These are phyloP conservation scores for Crematogaster levior DNA, from an alignment of 2,888 invertebrate species.

Conservation along the genomic window DNA sequence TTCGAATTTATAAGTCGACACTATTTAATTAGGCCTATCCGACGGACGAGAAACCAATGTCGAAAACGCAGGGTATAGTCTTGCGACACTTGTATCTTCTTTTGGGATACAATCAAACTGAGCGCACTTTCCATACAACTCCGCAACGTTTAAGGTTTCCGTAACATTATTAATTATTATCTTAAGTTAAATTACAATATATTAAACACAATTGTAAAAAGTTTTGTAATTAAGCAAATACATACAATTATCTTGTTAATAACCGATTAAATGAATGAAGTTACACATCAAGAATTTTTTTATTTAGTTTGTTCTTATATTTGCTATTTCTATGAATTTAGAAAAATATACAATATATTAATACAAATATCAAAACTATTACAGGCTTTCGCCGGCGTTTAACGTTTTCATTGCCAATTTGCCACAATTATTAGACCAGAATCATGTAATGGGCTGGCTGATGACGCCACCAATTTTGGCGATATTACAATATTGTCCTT, in stretches of 20 bases:
- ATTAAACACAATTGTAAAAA: too few relatives aligned
- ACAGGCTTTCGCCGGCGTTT: constrained; percentile 96
- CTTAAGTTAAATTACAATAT: too few relatives aligned
- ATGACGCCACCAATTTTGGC: constrained; percentile 94
- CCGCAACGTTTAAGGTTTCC: constrained; percentile 92
- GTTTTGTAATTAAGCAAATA: background rate
- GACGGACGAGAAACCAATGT: constrained; percentile 93
- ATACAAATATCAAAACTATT: constrained; percentile 52
- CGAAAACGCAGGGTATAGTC: constrained; percentile 94
- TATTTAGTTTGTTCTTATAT: background rate
- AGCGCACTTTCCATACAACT: constrained; percentile 96
- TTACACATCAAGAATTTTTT: background rate
- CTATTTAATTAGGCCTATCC: constrained; percentile 89
- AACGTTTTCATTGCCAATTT: constrained; percentile 97
- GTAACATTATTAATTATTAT: background rate
- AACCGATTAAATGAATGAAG: background rate
- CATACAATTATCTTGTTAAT: background rate
- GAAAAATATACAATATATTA: background rate
- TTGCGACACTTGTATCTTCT: constrained; percentile 96
- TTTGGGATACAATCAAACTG: constrained; percentile 96
- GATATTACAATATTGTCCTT: constrained; percentile 93
- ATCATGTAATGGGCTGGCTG: constrained; percentile 96
- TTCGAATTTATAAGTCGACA: constrained; percentile 10
- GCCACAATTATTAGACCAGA: constrained; percentile 97
- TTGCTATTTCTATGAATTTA: background rate